Evolutionary conservation across 30 jellyfish, hydroid and myxozoan genomes (phyloP).

Genomic region (Haliclystus octoradiatus): DNA sequence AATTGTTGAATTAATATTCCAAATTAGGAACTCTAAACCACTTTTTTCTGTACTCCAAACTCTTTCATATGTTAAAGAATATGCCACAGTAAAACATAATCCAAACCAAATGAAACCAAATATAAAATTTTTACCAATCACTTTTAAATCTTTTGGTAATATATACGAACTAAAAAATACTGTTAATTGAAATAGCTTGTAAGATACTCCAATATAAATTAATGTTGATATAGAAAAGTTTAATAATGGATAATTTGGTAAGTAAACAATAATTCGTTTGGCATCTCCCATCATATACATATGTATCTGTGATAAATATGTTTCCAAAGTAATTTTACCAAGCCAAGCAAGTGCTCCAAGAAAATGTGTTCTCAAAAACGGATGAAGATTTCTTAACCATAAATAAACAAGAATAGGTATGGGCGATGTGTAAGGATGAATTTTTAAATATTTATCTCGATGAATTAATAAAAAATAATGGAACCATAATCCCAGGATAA

Average conservation of each 20-base stretch:
- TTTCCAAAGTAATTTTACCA: conserved; percentile 81
- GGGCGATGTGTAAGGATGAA: conserved; percentile 81
- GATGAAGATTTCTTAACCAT: conserved; percentile 73
- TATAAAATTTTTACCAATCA: conserved; percentile 51
- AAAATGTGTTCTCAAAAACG: conserved; percentile 54
- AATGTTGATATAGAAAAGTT: conserved; percentile 67
- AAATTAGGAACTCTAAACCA: conserved; percentile 75
- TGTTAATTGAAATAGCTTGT: conserved; percentile 54
- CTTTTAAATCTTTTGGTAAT: conserved; percentile 62
- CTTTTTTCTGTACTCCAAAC: conserved; percentile 53
- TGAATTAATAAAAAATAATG: conserved; percentile 29
- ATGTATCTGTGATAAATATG: conserved; percentile 84
- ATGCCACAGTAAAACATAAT: conserved; percentile 32
- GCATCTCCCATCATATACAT: conserved; percentile 94
- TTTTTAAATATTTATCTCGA: conserved; percentile 33
- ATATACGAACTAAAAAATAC: conserved; percentile 82
- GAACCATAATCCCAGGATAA: conserved; percentile 51
- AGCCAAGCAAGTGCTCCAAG: conserved; percentile 69
- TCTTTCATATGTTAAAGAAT: conserved; percentile 15
- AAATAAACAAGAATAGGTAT: conserved; percentile 64
- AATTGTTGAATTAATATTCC: conserved; percentile 71
- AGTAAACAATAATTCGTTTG: conserved; percentile 49
- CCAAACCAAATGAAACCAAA: conserved; percentile 50
- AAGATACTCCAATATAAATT: conserved; percentile 45
- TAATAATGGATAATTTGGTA: conserved; percentile 83